Base-by-base conservation (phyloP, 2,797 vertebrate species). In the Limnodromus scolopaceus region DNA sequence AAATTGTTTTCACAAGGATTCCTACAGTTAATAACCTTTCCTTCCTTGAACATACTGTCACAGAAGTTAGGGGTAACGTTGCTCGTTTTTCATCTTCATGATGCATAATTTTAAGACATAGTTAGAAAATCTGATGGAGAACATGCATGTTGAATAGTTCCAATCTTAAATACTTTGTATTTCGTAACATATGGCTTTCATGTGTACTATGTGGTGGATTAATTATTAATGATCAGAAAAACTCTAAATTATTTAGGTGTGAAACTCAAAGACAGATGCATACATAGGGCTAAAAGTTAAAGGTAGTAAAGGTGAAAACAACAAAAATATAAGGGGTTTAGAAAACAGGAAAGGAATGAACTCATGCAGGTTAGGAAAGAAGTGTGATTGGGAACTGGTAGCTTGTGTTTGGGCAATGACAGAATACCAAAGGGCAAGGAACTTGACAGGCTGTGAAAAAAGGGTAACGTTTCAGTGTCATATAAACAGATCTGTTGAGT, bases 231-330 rank as follows among this genome's bases (percentile, higher is more conserved):
- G 34, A 24, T 58, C 55, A 36, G n/a, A 58, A 58, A 70, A 78
- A n/a, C 0, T 8, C 25, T 38, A 22, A 46, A 54, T 60, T 2
- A 36, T 15, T 16, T 45, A 11, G 6, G 5, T 51, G n/a, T 57
- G 54, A 84, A 83, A 75, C 53, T 32, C 20, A 41, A 87, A 68
- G 36, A 32, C 18, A 64, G 41, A 57, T 84, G n/a, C 36, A 64
- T 11, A 28, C 28, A 13, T 38, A 63, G 20, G 36, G 28, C 12
- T 91, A 69, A 79, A 79, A 61, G 32, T 25, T 74, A 80, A 91
- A 68, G 28, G 6, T 53, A 53, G 10, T 23, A 41, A 64, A 77
- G 15, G 8, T 63, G 20, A 58, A 74, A 89, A 45, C 13, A 61
- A 34, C 3, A 38, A 34, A 76, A 70, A 63, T n/a, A 15, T 3